A percentile compares a stretch with the other conserved stretches of the same genome.
Conservation (phyloP, 92 coral and sea anemone species). For the Muricea muricata region DNA sequence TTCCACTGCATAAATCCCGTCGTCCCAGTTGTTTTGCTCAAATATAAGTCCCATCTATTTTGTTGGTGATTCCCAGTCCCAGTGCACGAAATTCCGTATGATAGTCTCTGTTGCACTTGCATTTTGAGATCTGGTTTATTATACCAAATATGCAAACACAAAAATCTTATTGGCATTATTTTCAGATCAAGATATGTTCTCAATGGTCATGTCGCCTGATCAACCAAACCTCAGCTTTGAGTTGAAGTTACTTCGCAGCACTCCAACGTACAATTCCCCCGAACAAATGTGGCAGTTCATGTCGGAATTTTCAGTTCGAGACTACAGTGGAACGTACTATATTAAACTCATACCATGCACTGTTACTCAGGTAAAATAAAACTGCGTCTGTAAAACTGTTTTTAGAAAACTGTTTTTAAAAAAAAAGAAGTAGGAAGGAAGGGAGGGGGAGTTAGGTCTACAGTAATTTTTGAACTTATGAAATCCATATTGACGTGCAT, state of each 20-base stretch:
- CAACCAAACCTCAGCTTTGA: conserved; percentile 87
- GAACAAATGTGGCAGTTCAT: conserved; percentile 94
- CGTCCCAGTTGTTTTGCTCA: too few relatives aligned
- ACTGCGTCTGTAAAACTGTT: neutral
- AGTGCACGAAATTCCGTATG: too few relatives aligned
- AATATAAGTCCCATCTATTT: too few relatives aligned
- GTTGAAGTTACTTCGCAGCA: conserved; percentile 75
- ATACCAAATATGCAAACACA: neutral
- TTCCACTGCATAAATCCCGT: too few relatives aligned
- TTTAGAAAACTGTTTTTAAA: too few relatives aligned
- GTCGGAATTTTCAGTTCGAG: conserved; percentile 90
- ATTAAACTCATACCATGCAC: conserved; percentile 91
- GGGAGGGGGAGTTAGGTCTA: too few relatives aligned
- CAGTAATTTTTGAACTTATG: too few relatives aligned
- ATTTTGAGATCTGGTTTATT: neutral
- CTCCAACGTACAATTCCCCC: conserved; percentile 85
- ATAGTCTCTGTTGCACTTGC: too few relatives aligned
- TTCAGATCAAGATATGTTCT: conserved; percentile 68
- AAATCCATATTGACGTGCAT: too few relatives aligned
- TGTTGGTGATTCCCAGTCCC: too few relatives aligned
- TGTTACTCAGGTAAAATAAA: conserved; percentile 68
- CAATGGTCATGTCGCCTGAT: conserved; percentile 94
- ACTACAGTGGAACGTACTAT: conserved; percentile 94
- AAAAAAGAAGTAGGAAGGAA: too few relatives aligned
- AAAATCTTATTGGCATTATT: neutral